Evolutionary conservation across 2,113 vertebrate species (phyloP).

Genomic region (Siniperca knerii): DNA sequence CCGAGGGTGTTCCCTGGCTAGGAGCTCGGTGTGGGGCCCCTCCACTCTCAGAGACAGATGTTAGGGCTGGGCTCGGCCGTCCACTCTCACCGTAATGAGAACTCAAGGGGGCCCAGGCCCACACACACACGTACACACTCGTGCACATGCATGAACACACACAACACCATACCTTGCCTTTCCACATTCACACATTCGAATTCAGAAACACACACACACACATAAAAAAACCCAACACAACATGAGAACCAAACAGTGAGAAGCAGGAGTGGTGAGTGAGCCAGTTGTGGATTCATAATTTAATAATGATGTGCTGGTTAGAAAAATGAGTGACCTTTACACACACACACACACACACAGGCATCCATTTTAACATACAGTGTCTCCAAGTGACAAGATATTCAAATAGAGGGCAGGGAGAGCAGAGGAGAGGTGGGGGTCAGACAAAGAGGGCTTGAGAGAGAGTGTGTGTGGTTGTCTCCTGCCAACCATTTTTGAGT

Average conservation of each 20-base stretch:
- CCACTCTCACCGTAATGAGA: constrained; percentile 76
- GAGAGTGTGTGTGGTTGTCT: constrained; percentile 5
- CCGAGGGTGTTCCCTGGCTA: constrained; percentile 42
- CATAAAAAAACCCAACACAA: constrained; percentile 17
- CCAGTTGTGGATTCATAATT: constrained; percentile 49
- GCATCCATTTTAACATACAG: constrained; percentile 39
- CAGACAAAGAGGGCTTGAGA: not conserved
- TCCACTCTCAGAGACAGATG: constrained; percentile 76
- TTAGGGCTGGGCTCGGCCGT: constrained; percentile 53
- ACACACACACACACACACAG: not conserved
- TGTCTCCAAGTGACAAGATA: constrained; percentile 49
- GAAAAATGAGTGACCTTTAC: constrained; percentile 65
- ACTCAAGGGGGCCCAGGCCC: constrained; percentile 62
- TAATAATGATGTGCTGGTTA: constrained; percentile 57
- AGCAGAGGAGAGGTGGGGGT: constrained; percentile 12
- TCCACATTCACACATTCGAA: constrained; percentile 2
- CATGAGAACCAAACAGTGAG: constrained; percentile 5
- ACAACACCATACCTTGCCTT: constrained; percentile 1
- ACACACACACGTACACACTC: not conserved
- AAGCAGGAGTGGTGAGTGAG: not conserved
- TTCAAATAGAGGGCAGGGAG: constrained; percentile 58
- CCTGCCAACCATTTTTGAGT: constrained; percentile 37
- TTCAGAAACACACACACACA: not conserved
- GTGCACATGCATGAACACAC: constrained; percentile 6
- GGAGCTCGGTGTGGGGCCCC: constrained; percentile 52